Base-by-base conservation (phyloP, 2,888 invertebrate species). In the Drosophila sordidula region DNA sequence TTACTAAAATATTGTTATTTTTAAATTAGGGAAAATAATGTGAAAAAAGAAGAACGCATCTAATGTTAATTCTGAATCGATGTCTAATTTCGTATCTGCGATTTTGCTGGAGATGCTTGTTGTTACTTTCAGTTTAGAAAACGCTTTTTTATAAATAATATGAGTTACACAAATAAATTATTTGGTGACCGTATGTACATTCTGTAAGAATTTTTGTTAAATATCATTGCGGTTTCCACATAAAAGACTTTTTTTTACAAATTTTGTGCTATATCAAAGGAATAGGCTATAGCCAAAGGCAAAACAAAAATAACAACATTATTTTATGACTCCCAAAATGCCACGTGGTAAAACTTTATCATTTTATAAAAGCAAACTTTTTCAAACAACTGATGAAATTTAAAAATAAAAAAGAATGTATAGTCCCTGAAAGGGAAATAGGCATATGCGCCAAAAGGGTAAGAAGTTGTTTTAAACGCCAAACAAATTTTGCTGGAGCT, bases 261-360 rank as follows among this genome's bases (percentile, higher is more conserved):
- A 65, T 66, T 51, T 62, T 75, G 26, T 14, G 36, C 29, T 9
- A 56, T 25, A 39, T 14, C 41, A 47, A 47, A 63, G 61, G 61
- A 61, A 50, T 65, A 65, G 65, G 57, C 56, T 36, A 39, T 39
- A 47, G 70, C 56, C 49, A 14, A 38, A 34, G 46, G 59, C 52
- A 64, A 52, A 50, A 34, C 39, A 62, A 66, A 62, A 55, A 54
- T 56, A 62, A 61, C 57, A 63, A 61, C 62, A 63, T 67, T 61
- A 74, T 54, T 50, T 54, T 55, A 51, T 62, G 62, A 71, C 76
- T 70, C 71, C 76, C 71, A 55, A 58, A 76, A 71, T 76, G 76
- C 66, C 50, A 38, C 55, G 57, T 51, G 66, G 50, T 22, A 32
- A 44, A 71, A 71, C 61, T 61, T 75, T 75, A 25, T 12, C 38